Base-by-base conservation (phyloP, 1,140 invertebrate species). In the Drepana arcuata region DNA sequence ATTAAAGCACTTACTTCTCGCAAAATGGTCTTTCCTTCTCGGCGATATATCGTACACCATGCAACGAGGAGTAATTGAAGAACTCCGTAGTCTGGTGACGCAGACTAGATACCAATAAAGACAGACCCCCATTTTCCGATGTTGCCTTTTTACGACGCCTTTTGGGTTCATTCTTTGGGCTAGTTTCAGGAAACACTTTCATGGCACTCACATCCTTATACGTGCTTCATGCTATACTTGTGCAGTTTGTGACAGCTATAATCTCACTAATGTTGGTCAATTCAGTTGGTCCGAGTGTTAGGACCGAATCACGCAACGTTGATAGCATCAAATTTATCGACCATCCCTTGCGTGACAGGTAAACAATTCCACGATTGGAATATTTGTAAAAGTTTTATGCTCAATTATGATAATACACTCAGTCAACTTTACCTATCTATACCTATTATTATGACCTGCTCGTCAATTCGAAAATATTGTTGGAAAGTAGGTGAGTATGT, bases 31-130 rank as follows among this genome's bases (percentile, higher is more conserved):
- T 70, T 10, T 88, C 88, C 31, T 85, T 85, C 54, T 91, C 89
- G 1, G 89, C 89, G 16, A 91, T 90, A 46, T 90, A 92, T 2
- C 88, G 78, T 0, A 92, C 89, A 2, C 90, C 90, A 53, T 91
- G 90, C 2, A 91, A 75, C 1, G 89, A 90, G 1, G 89, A 90
- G 48, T 91, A 87, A 34, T 90, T 86, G 48, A 91, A 91, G 58
- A 90, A 91, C 41, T 90, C 86, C 39, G 86, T 87, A 0, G 87
- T 87, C 61, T 91, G 89, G 53, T 89, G 86, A 23, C 84, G 81
- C 47, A 87, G 84, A 50, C 89, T 90, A 0, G 86, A 84, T 0
- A 81, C 82, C 31, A 88, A 66, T 16, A 88, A 63, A 6, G 71
- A 62, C n/a, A 75, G 11, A 7, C 59, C 33, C 6, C 61, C 64